Evolutionary conservation across 2,113 vertebrate species (phyloP).

Genomic region (Rostratula benghalensis): DNA sequence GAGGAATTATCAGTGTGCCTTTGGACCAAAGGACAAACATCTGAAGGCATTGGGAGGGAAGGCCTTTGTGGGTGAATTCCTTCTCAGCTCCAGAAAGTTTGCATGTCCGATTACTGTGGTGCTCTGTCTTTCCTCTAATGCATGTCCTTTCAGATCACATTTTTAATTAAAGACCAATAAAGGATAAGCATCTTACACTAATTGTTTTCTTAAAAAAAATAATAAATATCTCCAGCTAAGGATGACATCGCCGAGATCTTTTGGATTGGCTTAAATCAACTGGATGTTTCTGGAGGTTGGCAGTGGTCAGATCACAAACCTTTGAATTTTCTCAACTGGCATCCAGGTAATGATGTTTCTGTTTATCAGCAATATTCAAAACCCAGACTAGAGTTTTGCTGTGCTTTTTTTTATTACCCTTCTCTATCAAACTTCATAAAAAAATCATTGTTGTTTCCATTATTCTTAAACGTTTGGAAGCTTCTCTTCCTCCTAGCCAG

Average conservation of each 20-base stretch:
- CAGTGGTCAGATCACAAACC: slow-evolving; percentile 94
- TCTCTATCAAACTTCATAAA: neutral
- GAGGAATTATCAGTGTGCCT: neutral
- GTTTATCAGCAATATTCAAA: neutral
- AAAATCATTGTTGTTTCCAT: neutral
- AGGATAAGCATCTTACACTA: neutral
- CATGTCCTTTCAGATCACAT: neutral
- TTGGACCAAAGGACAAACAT: neutral
- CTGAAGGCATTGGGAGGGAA: neutral
- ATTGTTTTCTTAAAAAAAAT: neutral
- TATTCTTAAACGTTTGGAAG: neutral
- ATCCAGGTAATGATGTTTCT: slow-evolving; percentile 77
- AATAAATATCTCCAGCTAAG: slow-evolving; percentile 55
- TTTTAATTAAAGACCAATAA: neutral
- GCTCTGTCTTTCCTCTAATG: neutral
- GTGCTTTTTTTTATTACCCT: neutral
- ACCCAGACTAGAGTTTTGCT: neutral
- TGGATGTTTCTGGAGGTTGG: slow-evolving; percentile 89
- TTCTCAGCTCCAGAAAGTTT: neutral
- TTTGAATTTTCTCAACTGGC: slow-evolving; percentile 84
- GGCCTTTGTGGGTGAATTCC: neutral
- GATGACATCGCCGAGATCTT: slow-evolving; percentile 78
- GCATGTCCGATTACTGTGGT: neutral
- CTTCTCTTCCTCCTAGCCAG: neutral
- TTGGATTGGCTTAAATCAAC: slow-evolving; percentile 94